Conservation (phyloP, 2,888 invertebrate species). For the Mayetiola destructor region DNA sequence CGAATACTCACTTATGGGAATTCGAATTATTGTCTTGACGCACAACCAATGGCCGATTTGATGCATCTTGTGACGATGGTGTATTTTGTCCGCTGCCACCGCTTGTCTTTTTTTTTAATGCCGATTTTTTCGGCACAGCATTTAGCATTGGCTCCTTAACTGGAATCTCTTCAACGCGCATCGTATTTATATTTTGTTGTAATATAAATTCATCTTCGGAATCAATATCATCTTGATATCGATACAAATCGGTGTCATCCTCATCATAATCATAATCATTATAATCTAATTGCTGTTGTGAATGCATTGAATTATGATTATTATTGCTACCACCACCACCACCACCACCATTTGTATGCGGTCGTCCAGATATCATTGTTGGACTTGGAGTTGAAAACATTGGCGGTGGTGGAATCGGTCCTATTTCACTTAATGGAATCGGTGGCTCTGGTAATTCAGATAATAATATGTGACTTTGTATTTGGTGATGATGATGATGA, state of each 20-base stretch:
- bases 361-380: constrained; percentile 43
- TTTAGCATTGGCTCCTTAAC: constrained; percentile 85
- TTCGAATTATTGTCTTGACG: constrained; percentile 61
- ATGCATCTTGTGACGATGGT: constrained; percentile 54
- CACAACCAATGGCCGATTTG: constrained; percentile 44
- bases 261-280: constrained; percentile 46
- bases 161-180: constrained; percentile 78
- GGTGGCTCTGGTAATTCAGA: constrained; percentile 84
- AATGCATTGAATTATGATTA: constrained; percentile 16
- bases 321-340: not conserved
- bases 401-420: constrained; percentile 84
- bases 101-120: constrained; percentile 66
- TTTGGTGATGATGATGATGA: constrained; percentile 25
- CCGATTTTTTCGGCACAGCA: constrained; percentile 83
- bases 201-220: constrained; percentile 50
- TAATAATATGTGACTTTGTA: constrained; percentile 49
- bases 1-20: constrained; percentile 55
- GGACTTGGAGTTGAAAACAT: constrained; percentile 89
- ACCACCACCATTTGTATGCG: constrained; percentile 32
- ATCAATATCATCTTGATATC: constrained; percentile 44
- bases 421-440: constrained; percentile 82
- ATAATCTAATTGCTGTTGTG: constrained; percentile 23
- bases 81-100: constrained; percentile 56
- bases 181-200: constrained; percentile 55
- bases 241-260: constrained; percentile 34